Base-by-base conservation (phyloP, 2,797 vertebrate genomes). In the Lutjanus argentimaculatus region DNA sequence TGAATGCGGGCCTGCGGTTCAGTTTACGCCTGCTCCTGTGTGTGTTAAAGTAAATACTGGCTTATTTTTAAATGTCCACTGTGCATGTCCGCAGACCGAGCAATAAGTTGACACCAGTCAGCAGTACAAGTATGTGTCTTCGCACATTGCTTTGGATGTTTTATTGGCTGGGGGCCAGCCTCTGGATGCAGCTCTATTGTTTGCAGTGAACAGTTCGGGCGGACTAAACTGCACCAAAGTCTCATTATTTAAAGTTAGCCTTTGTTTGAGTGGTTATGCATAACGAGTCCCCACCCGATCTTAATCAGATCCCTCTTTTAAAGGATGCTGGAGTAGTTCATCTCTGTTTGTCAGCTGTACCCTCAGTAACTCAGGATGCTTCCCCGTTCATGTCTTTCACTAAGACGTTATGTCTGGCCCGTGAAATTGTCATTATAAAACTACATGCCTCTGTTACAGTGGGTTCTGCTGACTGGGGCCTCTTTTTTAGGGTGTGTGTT, bases 151-250 rank as follows among this genome's bases (percentile, higher is more conserved):
- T 78, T 17, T 66, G 68, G 70, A 74, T 79, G 90, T 80, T 77
- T 83, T 75, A 11, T 62, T 86, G 85, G 84, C 79, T 22, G 43
- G 12, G 67, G 76, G 83, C 82, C 87, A 85, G 57, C 57, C 63
- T 82, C 55, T 74, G 78, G 79, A 85, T 85, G 85, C 85, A 72
- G 59, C 74, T 88, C 88, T 16, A 84, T 93, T 92, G 93, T 93
- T 93, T 90, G 82, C 85, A 42, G 16, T 66, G 79, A 53, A 70
- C 72, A 82, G 58, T 85, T 86, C 76, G 67, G 83, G 88, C 80
- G 83, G 88, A 86, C 79, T 77, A 46, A 86, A 77, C 66, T 76
- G 78, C 85, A 77, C 48, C 63, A 21, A 83, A 79, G 62, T 88
- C 79, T 57, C 67, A 58, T 58, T 70, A 25, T 67, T 52, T 49